phyloP scores from a whole-genome alignment of 2,113 vertebrate genomes.

The Scolopax mira region DNA sequence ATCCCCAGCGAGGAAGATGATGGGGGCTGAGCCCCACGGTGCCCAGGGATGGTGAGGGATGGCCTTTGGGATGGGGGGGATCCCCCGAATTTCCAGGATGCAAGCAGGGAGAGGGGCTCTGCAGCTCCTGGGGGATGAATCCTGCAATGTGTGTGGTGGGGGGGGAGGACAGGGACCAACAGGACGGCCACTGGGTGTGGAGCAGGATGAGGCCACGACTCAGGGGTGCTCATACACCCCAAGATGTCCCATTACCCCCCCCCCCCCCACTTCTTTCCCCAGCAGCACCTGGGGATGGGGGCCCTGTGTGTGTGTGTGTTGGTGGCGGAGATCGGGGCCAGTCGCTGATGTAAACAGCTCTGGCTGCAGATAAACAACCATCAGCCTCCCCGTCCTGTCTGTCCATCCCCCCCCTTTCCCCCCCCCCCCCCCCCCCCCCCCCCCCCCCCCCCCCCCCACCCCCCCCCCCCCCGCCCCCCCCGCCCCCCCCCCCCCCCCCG shows the following conservation, averaged over 20 bases:
- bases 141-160: no score
- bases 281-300: neutral
- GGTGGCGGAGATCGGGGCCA: neutral
- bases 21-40: neutral
- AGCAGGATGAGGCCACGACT: neutral
- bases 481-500: no score
- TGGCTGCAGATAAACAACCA: constrained; percentile 45
- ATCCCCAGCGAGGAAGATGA: accelerated
- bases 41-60: accelerated
- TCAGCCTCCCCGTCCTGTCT: neutral
- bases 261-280: neutral
- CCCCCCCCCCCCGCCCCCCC: no score
- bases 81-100: neutral
- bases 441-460: no score
- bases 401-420: no score
- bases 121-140: neutral
- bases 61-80: neutral
- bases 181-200: neutral
- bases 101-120: neutral
- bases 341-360: constrained; percentile 46
- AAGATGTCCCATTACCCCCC: neutral
- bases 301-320: neutral
- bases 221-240: neutral
- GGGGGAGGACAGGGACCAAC: neutral
- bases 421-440: no score